A percentile compares a stretch with the other conserved stretches of the same genome.
phyloP scores from a whole-genome alignment of 1,140 invertebrate species.

The Pseudomyrmex cubaensis region DNA sequence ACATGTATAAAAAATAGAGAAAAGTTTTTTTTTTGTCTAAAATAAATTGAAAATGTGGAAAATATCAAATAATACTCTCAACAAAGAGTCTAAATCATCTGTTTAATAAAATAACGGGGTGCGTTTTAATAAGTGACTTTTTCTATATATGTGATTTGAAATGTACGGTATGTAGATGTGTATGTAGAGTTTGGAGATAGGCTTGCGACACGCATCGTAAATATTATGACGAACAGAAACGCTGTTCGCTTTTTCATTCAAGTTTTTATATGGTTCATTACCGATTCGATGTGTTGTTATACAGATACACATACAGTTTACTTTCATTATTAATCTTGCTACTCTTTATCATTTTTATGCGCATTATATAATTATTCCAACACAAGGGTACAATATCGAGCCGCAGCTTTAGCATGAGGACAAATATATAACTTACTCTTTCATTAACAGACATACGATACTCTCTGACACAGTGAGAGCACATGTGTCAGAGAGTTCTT shows the following conservation, averaged over 20 bases:
- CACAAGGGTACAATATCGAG: not conserved
- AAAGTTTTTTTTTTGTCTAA: no score
- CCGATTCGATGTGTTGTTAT: no score
- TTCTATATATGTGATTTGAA: not conserved
- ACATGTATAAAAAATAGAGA: no score
- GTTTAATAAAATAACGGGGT: no score
- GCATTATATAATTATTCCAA: not conserved
- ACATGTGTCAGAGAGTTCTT: slow-evolving; percentile 1
- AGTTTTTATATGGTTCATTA: no score
- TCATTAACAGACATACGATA: slow-evolving; percentile 35
- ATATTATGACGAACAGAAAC: not conserved
- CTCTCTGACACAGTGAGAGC: slow-evolving; percentile 22
- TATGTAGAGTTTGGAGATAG: not conserved
- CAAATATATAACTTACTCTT: slow-evolving; percentile 28
- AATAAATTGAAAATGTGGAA: no score
- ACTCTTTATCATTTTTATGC: no score
- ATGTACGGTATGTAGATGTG: not conserved
- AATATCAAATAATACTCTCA: no score
- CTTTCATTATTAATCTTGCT: not conserved
- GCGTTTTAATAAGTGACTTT: not conserved
- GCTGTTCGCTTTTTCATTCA: no score
- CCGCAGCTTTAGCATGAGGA: not conserved
- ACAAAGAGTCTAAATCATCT: no score
- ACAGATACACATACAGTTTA: no score
- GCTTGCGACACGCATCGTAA: not conserved